Conservation (phyloP, 2,113 vertebrate genomes). For the Porphyrio hochstetteri region DNA sequence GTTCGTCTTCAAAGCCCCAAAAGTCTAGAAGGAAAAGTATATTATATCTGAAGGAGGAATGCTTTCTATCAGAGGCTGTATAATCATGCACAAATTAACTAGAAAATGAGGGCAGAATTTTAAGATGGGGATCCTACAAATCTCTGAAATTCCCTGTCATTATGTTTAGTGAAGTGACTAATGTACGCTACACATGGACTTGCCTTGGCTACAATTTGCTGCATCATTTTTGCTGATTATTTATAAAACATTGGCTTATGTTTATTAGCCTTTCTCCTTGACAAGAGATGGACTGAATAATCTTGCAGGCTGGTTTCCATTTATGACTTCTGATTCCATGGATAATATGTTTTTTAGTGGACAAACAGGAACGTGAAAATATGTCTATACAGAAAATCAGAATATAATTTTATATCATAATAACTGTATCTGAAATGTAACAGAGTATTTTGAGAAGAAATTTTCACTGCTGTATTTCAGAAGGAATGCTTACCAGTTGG, state of each 20-base stretch:
- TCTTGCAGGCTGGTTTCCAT: not conserved
- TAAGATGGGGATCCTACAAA: not conserved
- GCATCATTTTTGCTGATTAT: not conserved
- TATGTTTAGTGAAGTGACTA: not conserved
- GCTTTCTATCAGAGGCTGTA: not conserved
- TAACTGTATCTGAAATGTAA: not conserved
- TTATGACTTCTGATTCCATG: not conserved
- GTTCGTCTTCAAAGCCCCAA: not conserved
- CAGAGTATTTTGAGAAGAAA: not conserved
- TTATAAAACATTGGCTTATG: not conserved
- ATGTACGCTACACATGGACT: not conserved
- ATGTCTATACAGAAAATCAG: not conserved
- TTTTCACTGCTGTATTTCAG: not conserved
- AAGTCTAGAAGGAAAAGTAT: not conserved
- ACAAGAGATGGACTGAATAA: not conserved
- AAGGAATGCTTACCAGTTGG: not conserved
- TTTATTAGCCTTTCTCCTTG: not conserved
- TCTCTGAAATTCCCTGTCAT: not conserved
- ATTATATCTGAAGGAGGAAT: not conserved
- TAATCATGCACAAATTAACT: not conserved
- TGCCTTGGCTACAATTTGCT: not conserved
- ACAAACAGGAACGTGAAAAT: not conserved
- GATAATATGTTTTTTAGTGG: not conserved
- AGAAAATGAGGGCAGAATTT: not conserved
- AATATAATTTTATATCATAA: not conserved